A percentile compares a stretch with the other conserved stretches of the same genome.
These are phyloP conservation scores for Phortica variegata DNA, from an alignment of 1,140 invertebrate genomes.

Conservation along the genomic window DNA sequence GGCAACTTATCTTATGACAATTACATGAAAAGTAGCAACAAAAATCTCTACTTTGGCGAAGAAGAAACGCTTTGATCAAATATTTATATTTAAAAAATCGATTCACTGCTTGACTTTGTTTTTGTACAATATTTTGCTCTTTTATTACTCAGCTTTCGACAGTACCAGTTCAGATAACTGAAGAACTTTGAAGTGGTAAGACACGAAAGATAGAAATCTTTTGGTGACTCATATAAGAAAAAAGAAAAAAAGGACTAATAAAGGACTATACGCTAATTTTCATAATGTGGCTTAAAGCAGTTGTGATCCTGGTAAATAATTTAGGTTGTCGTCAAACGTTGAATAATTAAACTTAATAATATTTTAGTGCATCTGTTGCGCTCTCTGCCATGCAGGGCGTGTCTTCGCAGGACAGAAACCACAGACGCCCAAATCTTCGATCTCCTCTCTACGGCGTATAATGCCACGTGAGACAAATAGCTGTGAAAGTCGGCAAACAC, in stretches of 20 bases:
- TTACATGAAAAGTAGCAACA: too few relatives aligned
- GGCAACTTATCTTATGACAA: too few relatives aligned
- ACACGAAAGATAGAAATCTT: slow-evolving; percentile 8
- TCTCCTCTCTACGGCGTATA: slow-evolving; percentile 24
- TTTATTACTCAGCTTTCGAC: too few relatives aligned
- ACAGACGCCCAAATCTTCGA: background rate
- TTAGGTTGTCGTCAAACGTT: background rate
- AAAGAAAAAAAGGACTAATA: too few relatives aligned
- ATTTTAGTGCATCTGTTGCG: background rate
- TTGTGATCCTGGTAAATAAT: slow-evolving; percentile 23
- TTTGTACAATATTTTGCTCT: too few relatives aligned
- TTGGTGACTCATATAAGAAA: background rate
- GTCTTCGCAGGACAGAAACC: slow-evolving; percentile 6
- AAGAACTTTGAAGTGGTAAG: slow-evolving; percentile 20
- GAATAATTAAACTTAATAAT: background rate
- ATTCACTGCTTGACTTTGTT: too few relatives aligned
- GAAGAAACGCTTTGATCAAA: too few relatives aligned
- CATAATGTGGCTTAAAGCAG: too few relatives aligned
- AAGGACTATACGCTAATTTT: too few relatives aligned
- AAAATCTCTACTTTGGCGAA: too few relatives aligned
- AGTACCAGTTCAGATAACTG: slow-evolving; percentile 34
- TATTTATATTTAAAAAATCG: too few relatives aligned
- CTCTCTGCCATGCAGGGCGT: slow-evolving; percentile 27
- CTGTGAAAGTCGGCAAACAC: slow-evolving; percentile 38
- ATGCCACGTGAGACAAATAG: slow-evolving; percentile 41